Evolutionary conservation across 2,113 vertebrate genomes (phyloP), one percentile per base, ranked within the genome.

Genomic region (Nycticorax nycticorax): DNA sequence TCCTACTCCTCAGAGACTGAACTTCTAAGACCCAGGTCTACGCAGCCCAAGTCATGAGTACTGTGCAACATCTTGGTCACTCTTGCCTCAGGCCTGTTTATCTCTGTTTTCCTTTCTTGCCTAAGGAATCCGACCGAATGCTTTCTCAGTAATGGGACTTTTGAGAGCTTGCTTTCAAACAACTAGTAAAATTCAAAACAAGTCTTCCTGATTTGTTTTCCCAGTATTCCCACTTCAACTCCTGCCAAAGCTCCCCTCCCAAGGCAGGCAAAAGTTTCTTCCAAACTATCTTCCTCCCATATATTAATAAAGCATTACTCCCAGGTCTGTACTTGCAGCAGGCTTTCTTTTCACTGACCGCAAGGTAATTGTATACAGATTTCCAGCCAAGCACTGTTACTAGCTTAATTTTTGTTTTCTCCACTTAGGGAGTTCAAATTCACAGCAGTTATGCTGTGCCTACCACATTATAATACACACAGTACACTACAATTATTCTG

Each of bases 131-230:
- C 0, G 10, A 45, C 22, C 2, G 6, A 66, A n/a, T 74, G 26
- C 35, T 62, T 68, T 37, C 73, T 59, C 62, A 33, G 67, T 88
- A 95, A 96, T 48, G 56, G 85, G 78, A 56, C 85, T 86, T 91
- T 7, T 14, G 76, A 94, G 91, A 95, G 57, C 60, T 73, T 91
- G 16, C 64, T 92, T 97, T 89, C 77, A 94, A 92, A 12, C 66
- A 78, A 33, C 69, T 85, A 87, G 90, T 90, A 73, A 88, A 92
- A 89, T 95, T 95, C 84, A 89, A 82, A 91, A 69, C 41, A 79
- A 94, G 89, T 27, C 74, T 85, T 87, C 53, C 66, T 52, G 69
- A 78, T 84, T 79, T 89, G 62, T 56, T 89, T 76, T 55, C 53
- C 16, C n/a, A 22, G 16, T 48, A 79, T 91, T 97, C 91, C 87